Base-by-base conservation (phyloP, 2,797 vertebrate genomes). In the Glyptemys insculpta region DNA sequence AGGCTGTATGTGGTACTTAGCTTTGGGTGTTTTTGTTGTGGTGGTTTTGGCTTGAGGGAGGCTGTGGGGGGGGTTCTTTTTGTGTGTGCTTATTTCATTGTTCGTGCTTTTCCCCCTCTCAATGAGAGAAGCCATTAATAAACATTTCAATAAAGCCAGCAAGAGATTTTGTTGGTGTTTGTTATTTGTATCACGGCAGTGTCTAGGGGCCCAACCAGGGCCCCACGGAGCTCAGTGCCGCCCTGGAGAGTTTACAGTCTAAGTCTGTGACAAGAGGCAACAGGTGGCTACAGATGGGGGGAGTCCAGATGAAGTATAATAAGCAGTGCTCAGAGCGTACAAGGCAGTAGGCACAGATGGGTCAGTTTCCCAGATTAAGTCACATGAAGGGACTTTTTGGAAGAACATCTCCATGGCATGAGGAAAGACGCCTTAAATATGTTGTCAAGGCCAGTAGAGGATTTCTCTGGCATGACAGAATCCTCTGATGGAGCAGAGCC, bases 401-500 rank as follows among this genome's bases (percentile, higher is more conserved):
- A 19, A 23, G 16, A 57, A 85, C 5, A 85, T 59, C 52, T 88
- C 74, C 47, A 56, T 47, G 41, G 0, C 50, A 54, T 0, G 1
- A 2, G 52, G n/a, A 72, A 54, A 29, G 65, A 47, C 78, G 27
- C 27, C 6, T 31, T 37, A 6, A 2, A 23, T 0, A 0, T 37
- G 16, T 34, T 78, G 54, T 23, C 65, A 86, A 10, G 74, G 25
- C 47, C 59, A 65, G 23, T 6, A 4, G 34, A 12, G 8, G 37
- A 18, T 27, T 23, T 29, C 1, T 2, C 11, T 54, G n/a, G 16
- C 0, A 0, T 49, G 18, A 19, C 15, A 12, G 37, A 87, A 79
- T 56, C 10, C 37, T 82, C 79, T 4, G 14, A 21, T 62, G 81
- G 85, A 91, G 50, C 29, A 89, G 34, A 62, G n/a, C 0, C 47